Conservation (phyloP, 2,888 invertebrate genomes). For the Matsumyia berberina region DNA sequence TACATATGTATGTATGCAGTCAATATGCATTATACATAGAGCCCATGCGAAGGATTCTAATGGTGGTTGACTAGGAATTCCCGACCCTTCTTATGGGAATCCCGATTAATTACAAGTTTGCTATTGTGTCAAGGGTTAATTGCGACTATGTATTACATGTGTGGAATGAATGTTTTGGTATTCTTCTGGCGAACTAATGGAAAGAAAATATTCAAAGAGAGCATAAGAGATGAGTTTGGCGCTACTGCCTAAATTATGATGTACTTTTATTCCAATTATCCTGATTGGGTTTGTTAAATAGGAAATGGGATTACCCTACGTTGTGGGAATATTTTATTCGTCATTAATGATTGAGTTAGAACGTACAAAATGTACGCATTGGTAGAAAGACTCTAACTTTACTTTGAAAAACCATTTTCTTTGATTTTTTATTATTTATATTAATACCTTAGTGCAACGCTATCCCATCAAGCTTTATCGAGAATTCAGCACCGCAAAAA, state of each 20-base stretch:
- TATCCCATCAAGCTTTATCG: no score
- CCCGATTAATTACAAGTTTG: slow-evolving; percentile 29
- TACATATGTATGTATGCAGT: no score
- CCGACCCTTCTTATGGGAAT: neutral
- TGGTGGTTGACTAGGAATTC: neutral
- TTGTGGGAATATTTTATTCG: slow-evolving; percentile 14
- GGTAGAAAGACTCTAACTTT: neutral
- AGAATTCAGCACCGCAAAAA: no score
- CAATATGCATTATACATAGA: no score
- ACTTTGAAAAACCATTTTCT: neutral
- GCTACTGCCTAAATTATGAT: slow-evolving; percentile 18
- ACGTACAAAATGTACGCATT: neutral
- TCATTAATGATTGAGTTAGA: neutral
- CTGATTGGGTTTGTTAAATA: slow-evolving; percentile 34
- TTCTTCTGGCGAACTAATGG: slow-evolving; percentile 1
- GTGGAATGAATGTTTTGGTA: slow-evolving; percentile 14
- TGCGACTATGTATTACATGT: slow-evolving; percentile 9
- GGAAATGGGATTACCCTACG: slow-evolving; percentile 20
- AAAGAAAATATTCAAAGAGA: neutral
- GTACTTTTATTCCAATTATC: slow-evolving; percentile 30
- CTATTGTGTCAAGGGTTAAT: slow-evolving; percentile 18
- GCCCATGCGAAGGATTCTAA: slow-evolving; percentile 15
- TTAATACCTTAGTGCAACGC: neutral
- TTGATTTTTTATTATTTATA: neutral
- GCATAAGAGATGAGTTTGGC: neutral